Evolutionary conservation across 2,113 vertebrate genomes (phyloP).

Genomic region (Gambusia affinis): DNA sequence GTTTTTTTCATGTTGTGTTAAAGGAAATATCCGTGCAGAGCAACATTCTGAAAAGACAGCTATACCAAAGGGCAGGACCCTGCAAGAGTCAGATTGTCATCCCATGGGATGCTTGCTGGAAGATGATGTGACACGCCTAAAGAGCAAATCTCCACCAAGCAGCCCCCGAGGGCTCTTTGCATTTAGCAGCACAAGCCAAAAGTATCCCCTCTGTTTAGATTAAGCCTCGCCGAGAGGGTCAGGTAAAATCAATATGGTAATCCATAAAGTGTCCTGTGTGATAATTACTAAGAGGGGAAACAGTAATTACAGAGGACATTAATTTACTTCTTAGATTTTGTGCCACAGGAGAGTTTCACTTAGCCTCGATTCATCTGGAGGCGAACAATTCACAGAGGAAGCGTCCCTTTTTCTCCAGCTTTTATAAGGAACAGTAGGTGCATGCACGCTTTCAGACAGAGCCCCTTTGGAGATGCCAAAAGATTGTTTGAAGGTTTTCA

Average conservation of each 20-base stretch:
- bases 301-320: conserved; percentile 82
- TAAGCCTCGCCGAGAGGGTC: conserved; percentile 69
- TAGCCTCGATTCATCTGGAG: conserved; percentile 61
- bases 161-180: conserved; percentile 55
- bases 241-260: conserved; percentile 82
- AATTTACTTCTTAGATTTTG: conserved; percentile 79
- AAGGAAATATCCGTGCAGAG: conserved; percentile 61
- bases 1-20: conserved; percentile 27
- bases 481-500: conserved; percentile 61
- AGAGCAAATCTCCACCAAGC: conserved; percentile 52
- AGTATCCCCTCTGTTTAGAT: conserved; percentile 66
- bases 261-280: conserved; percentile 79
- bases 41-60: conserved; percentile 39
- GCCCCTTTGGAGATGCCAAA: conserved; percentile 55
- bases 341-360: conserved; percentile 62
- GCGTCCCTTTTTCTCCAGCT: conserved; percentile 50
- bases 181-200: conserved; percentile 66
- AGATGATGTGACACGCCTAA: conserved; percentile 67
- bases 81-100: conserved; percentile 45
- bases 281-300: conserved; percentile 75
- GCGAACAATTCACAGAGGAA: conserved; percentile 70
- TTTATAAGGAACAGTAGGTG: conserved; percentile 56
- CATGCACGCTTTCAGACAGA: conserved; percentile 55
- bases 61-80: conserved; percentile 57
- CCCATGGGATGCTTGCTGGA: conserved; percentile 64